Evolutionary conservation across 2,113 vertebrate genomes (phyloP).

Genomic region (Crotalus tigris): DNA sequence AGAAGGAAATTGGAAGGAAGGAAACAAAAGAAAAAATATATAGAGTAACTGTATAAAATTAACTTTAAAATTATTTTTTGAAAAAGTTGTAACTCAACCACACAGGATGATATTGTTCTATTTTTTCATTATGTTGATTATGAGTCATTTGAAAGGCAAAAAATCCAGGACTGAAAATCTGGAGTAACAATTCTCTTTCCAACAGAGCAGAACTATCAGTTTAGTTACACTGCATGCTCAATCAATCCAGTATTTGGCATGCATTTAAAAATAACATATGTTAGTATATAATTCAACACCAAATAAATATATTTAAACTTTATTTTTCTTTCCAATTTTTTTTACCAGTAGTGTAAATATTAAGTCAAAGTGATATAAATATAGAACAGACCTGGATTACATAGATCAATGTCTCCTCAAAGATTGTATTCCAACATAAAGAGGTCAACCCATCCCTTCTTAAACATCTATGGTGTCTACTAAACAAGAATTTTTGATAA

Average conservation of each 20-base stretch:
- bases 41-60: background rate
- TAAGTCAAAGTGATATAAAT: background rate
- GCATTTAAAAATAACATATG: background rate
- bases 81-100: background rate
- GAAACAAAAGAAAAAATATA: background rate
- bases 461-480: background rate
- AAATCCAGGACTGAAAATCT: background rate
- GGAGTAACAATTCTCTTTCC: background rate
- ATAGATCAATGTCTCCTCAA: background rate
- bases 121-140: background rate
- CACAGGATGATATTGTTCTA: background rate
- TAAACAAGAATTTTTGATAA: background rate
- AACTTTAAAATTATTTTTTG: background rate
- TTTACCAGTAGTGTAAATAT: background rate
- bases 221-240: background rate
- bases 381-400: background rate
- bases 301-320: background rate
- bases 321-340: background rate
- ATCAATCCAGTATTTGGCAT: background rate
- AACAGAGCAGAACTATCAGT: background rate
- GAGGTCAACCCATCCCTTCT: background rate
- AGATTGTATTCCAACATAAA: background rate
- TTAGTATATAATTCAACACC: background rate
- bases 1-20: background rate
- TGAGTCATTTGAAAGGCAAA: background rate